These are phyloP conservation scores for Crocallis elinguaria DNA, from an alignment of 2,888 invertebrate genomes.

Conservation along the genomic window DNA sequence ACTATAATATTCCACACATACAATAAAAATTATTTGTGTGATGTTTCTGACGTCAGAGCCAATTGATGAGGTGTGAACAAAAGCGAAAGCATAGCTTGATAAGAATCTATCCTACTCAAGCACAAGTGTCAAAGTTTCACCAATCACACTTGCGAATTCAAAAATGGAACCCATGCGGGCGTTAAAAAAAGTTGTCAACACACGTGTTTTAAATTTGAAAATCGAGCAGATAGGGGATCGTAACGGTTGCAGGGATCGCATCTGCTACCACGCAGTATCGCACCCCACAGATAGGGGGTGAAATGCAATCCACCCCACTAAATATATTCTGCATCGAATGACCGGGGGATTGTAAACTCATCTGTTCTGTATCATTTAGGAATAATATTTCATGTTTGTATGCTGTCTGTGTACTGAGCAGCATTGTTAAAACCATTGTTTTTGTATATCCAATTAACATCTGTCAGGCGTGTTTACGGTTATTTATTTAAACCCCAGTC, in stretches of 20 bases:
- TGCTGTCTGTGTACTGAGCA: conserved; percentile 45
- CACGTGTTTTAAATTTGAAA: conserved; percentile 79
- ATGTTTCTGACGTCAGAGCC: no score
- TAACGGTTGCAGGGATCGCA: conserved; percentile 74
- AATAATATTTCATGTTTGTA: conserved; percentile 28
- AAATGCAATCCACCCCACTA: conserved; percentile 34
- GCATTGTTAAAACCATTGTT: conserved; percentile 35
- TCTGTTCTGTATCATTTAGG: conserved; percentile 49
- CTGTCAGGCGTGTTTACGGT: no score
- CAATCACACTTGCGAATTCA: conserved; percentile 43
- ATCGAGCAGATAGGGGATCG: conserved; percentile 74
- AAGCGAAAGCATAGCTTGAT: conserved; percentile 24
- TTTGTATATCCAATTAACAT: conserved; percentile 20
- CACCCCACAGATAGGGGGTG: conserved; percentile 42
- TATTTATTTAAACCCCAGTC: no score
- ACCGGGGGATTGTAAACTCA: conserved; percentile 57
- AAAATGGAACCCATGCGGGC: conserved; percentile 66
- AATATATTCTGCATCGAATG: conserved; percentile 52
- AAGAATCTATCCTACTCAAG: conserved; percentile 29
- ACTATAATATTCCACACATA: no score
- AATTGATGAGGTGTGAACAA: conserved; percentile 25
- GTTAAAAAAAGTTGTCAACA: conserved; percentile 75
- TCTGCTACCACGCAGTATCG: conserved; percentile 65
- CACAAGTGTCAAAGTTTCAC: conserved; percentile 26
- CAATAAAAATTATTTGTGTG: not conserved